Conservation (phyloP, 1,140 invertebrate genomes). For the Lepidurus couesii region DNA sequence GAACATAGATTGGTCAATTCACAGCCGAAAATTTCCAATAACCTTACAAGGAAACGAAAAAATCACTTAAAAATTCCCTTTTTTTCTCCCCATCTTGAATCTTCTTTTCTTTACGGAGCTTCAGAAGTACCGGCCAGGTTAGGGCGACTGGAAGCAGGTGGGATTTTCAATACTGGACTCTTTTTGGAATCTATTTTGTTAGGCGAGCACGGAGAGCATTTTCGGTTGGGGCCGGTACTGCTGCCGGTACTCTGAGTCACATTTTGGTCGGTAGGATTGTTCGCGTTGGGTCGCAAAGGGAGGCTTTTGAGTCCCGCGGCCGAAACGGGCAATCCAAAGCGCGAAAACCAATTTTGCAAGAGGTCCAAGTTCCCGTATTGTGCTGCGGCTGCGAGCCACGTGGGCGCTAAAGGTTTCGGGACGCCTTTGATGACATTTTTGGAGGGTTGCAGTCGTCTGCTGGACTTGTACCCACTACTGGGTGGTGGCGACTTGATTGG, state of each 20-base stretch:
- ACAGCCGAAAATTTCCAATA: background rate
- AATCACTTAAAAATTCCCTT: background rate
- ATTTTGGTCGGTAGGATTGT: background rate
- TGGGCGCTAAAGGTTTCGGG: background rate
- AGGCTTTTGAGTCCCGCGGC: background rate
- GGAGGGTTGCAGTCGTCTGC: background rate
- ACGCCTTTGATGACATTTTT: background rate
- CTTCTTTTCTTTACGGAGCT: background rate
- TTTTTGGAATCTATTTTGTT: background rate
- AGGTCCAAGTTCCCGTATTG: constrained; percentile 14
- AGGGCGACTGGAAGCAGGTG: background rate
- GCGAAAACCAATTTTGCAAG: background rate
- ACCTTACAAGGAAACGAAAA: background rate
- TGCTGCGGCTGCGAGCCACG: background rate
- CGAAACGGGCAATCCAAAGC: background rate
- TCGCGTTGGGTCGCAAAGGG: background rate
- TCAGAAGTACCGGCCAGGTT: background rate
- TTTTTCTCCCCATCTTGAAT: background rate
- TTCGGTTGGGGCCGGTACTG: background rate
- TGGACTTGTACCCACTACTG: background rate
- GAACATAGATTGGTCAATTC: background rate
- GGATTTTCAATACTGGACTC: background rate
- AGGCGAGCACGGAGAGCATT: background rate
- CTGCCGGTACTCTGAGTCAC: background rate
- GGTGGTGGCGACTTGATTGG: background rate